phyloP scores from a whole-genome alignment of 2,113 vertebrate species.

The Melanerpes aurifrons region DNA sequence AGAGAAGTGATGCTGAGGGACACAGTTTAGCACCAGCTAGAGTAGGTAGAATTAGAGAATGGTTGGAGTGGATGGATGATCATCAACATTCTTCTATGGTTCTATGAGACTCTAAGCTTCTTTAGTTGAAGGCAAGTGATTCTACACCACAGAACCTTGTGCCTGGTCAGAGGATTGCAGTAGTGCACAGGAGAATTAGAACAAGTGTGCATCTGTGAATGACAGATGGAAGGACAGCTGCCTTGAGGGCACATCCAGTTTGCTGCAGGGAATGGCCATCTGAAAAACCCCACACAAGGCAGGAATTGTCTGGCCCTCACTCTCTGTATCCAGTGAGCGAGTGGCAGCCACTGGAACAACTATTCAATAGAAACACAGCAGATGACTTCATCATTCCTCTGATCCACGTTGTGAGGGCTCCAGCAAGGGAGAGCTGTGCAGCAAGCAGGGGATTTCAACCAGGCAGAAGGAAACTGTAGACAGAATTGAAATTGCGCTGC shows the following conservation, averaged over 20 bases:
- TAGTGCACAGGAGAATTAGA: background rate
- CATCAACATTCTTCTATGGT: too few species aligned
- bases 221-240: background rate
- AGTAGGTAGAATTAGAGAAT: too few species aligned
- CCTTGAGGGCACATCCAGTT: background rate
- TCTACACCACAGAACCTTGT: background rate
- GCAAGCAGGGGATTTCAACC: background rate
- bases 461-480: background rate
- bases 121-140: background rate
- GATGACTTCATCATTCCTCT: conserved; percentile 16
- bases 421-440: background rate
- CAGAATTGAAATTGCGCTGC: background rate
- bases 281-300: background rate
- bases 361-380: background rate
- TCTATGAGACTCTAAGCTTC: background rate
- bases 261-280: background rate
- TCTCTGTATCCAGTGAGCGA: background rate
- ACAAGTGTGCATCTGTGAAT: background rate
- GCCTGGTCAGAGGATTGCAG: background rate
- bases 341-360: background rate
- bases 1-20: too few species aligned
- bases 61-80: too few species aligned
- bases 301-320: background rate
- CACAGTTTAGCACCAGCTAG: too few species aligned
- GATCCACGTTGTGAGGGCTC: background rate